Base-by-base conservation (phyloP, 2,113 vertebrate species). In the Zeus faber region DNA sequence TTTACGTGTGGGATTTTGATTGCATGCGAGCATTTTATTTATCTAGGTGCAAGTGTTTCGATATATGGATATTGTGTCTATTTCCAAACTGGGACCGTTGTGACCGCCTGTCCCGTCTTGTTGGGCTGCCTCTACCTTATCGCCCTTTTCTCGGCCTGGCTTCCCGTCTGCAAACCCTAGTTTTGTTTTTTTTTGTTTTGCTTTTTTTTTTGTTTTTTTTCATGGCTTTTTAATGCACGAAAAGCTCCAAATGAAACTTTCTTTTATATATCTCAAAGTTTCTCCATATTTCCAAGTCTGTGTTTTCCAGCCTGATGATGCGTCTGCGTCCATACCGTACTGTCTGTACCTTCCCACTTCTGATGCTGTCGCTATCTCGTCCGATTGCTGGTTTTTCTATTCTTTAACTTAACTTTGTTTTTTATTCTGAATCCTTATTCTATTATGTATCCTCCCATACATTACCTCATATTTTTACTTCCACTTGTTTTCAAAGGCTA, bases 381-480 rank as follows among this genome's bases (percentile, higher is more conserved):
- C n/a, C n/a, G n/a, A n/a, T n/a, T n/a, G n/a, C n/a, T n/a, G n/a
- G n/a, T n/a, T n/a, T n/a, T n/a, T n/a, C n/a, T n/a, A n/a, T n/a
- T n/a, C n/a, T n/a, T 51, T 60, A 51, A 62, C 60, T 58, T 68
- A 9, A 13, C 33, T 4, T 10, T 51, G 25, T 68, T 39, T 55
- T 67, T 52, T 53, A 33, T 44, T 43, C 56, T 35, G 29, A 31
- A 5, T 43, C 16, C 8, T 16, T 17, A 16, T 18, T 6, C n/a
- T 25, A 23, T 47, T 54, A 31, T 37, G 20, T 52, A 60, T 62
- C 57, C 45, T 39, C 58, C 44, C 65, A 58, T 72, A 54, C 43
- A 43, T 74, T 64, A 62, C 7, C 14, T 14, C 25, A 67, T 54
- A 64, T 58, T 25, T 66, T 66, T 60, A 31, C 52, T 39, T 33